A percentile compares a stretch with the other conserved stretches of the same genome.
Evolutionary conservation across 2,113 vertebrate species (phyloP).

Genomic region (Ellobius talpinus): DNA sequence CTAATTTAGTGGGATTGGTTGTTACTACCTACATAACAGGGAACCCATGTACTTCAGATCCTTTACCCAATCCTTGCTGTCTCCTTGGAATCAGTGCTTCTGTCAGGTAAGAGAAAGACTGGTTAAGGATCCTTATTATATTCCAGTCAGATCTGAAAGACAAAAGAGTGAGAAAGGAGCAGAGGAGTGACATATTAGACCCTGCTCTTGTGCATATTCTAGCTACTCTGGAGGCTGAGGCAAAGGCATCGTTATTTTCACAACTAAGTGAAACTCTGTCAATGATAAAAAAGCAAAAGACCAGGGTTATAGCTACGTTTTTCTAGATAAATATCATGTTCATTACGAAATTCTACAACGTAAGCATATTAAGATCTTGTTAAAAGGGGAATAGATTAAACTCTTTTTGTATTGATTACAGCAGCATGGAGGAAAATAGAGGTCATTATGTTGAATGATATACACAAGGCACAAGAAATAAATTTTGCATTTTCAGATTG

Average conservation of each 20-base stretch:
- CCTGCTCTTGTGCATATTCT: neutral
- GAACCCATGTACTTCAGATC: neutral
- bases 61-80: neutral
- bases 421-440: neutral
- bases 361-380: neutral
- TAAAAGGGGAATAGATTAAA: neutral
- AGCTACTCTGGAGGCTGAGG: neutral
- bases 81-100: neutral
- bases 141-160: neutral
- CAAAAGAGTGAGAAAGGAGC: too few relatives aligned
- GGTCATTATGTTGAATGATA: neutral
- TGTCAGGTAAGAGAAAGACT: neutral
- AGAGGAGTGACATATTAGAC: neutral
- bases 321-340: neutral
- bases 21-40: neutral
- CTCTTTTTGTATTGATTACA: neutral
- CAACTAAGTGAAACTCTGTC: neutral
- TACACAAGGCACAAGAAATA: neutral
- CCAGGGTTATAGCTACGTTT: neutral
- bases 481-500: neutral
- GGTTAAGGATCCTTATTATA: too few relatives aligned
- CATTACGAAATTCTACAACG: neutral
- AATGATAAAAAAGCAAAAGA: neutral
- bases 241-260: neutral
- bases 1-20: neutral